phyloP scores from a whole-genome alignment of 2,888 invertebrate genomes.

The Phanerotoma sp. region DNA sequence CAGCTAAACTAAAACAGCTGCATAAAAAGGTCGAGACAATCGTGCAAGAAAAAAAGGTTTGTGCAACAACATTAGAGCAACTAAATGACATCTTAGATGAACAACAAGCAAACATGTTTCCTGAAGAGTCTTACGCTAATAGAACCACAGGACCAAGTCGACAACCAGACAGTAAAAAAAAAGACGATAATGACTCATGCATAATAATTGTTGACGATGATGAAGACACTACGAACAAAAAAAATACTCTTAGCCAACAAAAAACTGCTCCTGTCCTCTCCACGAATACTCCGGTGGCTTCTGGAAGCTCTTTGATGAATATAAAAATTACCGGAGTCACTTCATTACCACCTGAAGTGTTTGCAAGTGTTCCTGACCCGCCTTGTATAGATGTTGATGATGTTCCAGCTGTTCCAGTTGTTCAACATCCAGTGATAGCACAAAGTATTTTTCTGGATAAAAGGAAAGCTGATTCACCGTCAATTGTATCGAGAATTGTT shows the following conservation, averaged over 20 bases:
- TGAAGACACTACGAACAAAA: slow-evolving; percentile 3
- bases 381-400: background rate
- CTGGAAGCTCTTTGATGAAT: slow-evolving; percentile 30
- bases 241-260: background rate
- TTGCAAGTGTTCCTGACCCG: slow-evolving; percentile 32
- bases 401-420: background rate
- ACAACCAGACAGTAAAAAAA: background rate
- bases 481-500: background rate
- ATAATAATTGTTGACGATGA: slow-evolving; percentile 36
- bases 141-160: background rate
- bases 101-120: slow-evolving; percentile 3
- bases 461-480: slow-evolving; percentile 4
- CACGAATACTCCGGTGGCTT: background rate
- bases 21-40: background rate
- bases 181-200: slow-evolving; percentile 6
- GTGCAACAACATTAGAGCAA: slow-evolving; percentile 2
- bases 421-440: background rate
- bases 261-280: background rate
- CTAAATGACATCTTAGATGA: slow-evolving; percentile 11
- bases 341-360: slow-evolving; percentile 44
- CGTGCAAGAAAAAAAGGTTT: background rate
- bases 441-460: slow-evolving; percentile 1
- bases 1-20: slow-evolving; percentile 41
- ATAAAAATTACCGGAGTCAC: slow-evolving; percentile 46
- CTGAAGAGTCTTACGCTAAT: background rate